These are phyloP conservation scores for Brachypodius melanocephalos DNA, from an alignment of 2,113 vertebrate species.

Conservation along the genomic window DNA sequence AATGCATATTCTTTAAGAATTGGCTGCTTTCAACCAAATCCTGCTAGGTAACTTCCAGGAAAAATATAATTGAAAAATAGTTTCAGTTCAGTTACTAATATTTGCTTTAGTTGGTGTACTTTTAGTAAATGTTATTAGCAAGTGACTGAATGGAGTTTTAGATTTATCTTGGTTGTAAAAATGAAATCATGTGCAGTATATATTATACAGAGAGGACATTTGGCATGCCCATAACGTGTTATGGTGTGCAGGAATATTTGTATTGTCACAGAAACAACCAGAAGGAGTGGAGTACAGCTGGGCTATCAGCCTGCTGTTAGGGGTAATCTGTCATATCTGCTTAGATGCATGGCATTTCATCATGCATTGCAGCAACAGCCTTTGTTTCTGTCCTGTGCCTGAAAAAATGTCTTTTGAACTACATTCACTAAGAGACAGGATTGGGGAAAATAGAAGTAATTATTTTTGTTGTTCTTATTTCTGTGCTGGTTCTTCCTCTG, in stretches of 20 bases:
- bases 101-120: neutral
- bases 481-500: neutral
- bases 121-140: neutral
- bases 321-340: neutral
- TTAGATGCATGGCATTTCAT: accelerated
- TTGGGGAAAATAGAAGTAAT: neutral
- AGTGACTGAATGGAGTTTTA: neutral
- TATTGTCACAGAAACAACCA: neutral
- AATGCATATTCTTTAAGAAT: neutral
- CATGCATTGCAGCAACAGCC: neutral
- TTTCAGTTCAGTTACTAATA: neutral
- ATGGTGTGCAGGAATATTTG: neutral
- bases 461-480: neutral
- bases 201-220: neutral
- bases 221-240: neutral
- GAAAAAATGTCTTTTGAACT: neutral
- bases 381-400: neutral
- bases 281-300: neutral
- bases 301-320: neutral
- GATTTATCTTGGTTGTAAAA: neutral
- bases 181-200: accelerated
- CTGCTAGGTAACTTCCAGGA: neutral
- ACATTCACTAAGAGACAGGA: neutral
- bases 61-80: neutral
- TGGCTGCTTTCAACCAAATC: neutral